Evolutionary conservation across 2,888 invertebrate species (phyloP).

Genomic region (Stenolophus ochropezus): DNA sequence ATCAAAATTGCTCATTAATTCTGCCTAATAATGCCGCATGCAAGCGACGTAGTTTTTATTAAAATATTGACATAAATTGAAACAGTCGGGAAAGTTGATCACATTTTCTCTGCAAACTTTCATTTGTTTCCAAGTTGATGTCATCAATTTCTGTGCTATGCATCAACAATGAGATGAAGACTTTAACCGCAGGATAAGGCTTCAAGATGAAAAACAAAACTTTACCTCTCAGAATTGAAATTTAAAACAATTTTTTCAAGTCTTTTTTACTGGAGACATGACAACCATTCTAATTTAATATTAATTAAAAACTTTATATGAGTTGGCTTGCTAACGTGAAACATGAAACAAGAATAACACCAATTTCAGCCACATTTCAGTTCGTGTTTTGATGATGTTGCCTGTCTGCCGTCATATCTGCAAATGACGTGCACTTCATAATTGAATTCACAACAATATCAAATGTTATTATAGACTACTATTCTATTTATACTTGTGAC

Average conservation of each 20-base stretch:
- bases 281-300: background rate
- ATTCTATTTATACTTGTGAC: too few species aligned
- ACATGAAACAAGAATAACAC: background rate
- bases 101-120: background rate
- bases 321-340: background rate
- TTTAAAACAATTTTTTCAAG: slow-evolving; percentile 8
- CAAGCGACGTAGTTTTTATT: background rate
- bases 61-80: slow-evolving; percentile 21
- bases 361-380: too few species aligned
- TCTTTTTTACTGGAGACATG: background rate
- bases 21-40: background rate
- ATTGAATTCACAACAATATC: too few species aligned
- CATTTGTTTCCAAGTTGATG: background rate
- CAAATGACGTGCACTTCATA: too few species aligned
- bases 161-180: background rate
- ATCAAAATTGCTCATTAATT: slow-evolving; percentile 19
- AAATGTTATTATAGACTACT: too few species aligned
- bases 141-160: slow-evolving; percentile 6
- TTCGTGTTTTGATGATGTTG: too few species aligned
- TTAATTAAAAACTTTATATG: background rate
- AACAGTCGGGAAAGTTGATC: background rate
- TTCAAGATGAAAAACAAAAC: slow-evolving; percentile 11
- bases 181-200: background rate
- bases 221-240: background rate
- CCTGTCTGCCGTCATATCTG: too few species aligned